Base-by-base conservation (phyloP, 2,888 invertebrate species). In the Venusia cambrica region DNA sequence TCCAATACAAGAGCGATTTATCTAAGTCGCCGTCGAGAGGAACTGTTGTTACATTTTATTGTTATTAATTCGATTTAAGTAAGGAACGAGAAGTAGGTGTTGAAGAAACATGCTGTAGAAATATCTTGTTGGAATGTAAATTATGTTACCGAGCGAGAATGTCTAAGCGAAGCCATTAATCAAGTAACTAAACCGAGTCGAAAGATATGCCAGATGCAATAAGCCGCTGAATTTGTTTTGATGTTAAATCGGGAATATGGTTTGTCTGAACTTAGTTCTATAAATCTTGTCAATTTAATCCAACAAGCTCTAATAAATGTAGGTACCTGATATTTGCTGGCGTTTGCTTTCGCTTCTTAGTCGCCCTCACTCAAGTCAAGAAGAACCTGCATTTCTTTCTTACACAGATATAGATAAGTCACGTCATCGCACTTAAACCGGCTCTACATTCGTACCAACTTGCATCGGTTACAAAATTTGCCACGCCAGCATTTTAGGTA, bases 1-100 rank as follows among this genome's bases (percentile, higher is more conserved):
- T 84, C 59, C 80, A 85, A 85, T 85, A 79, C 80, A 84, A 81
- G 57, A 67, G 77, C 74, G 73, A 87, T 87, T 85, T 85, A 68
- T 87, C 74, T 76, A 81, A 79, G 79, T 84, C 78, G 63, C 48
- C 56, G 61, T 59, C 72, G 63, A 68, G 73, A 73, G 59, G 62
- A 57, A 63, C 70, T 68, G 67, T 72, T 74, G 74, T 62, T 54
- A 48, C 51, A 52, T 70, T 71, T 74, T 70, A 76, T 75, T 75
- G 56, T 48, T 57, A 70, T 59, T 63, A 72, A 71, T 70, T 60
- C 14, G 30, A 30, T 58, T 53, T 48, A 44, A 40, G 40, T 42
- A 34, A 32, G 34, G 29, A 30, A 37, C 34, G 25, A 33, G 26
- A 21, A 18, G 9, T 28, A 35, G 13, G 16, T 28, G 27, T 27